phyloP scores from a whole-genome alignment of 2,113 vertebrate genomes.

The Corythaixoides concolor region DNA sequence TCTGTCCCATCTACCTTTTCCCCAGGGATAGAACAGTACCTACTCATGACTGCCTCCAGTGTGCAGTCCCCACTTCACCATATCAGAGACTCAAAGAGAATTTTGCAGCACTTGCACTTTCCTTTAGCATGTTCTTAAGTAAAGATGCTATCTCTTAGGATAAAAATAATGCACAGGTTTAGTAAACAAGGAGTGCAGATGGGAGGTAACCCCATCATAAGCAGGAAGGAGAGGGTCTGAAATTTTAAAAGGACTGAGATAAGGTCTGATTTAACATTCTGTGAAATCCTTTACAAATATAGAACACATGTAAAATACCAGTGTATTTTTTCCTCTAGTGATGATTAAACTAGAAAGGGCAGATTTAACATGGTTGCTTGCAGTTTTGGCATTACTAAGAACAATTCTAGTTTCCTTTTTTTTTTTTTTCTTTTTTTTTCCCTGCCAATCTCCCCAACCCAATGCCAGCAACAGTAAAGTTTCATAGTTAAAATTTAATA shows the following conservation, averaged over 20 bases:
- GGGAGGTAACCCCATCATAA: neutral
- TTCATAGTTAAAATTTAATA: slow-evolving; percentile 1
- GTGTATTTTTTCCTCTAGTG: neutral
- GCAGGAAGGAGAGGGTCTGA: neutral
- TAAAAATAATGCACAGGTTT: neutral
- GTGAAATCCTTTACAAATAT: neutral
- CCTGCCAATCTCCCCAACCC: neutral
- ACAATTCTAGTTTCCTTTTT: neutral
- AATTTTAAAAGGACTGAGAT: neutral
- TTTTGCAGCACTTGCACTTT: neutral
- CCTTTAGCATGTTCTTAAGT: neutral
- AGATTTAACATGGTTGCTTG: neutral
- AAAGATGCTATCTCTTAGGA: neutral
- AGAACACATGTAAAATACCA: neutral
- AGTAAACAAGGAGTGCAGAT: neutral
- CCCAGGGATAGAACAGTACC: neutral
- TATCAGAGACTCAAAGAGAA: neutral
- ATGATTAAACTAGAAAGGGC: neutral
- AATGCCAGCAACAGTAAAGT: neutral
- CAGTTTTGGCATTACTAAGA: neutral
- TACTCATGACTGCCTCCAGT: neutral
- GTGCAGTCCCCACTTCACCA: neutral
- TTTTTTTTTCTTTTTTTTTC: neutral
- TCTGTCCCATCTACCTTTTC: neutral
- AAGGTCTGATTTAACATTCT: neutral